Evolutionary conservation across 2,113 vertebrate species (phyloP).

Genomic region (Petaurus breviceps): DNA sequence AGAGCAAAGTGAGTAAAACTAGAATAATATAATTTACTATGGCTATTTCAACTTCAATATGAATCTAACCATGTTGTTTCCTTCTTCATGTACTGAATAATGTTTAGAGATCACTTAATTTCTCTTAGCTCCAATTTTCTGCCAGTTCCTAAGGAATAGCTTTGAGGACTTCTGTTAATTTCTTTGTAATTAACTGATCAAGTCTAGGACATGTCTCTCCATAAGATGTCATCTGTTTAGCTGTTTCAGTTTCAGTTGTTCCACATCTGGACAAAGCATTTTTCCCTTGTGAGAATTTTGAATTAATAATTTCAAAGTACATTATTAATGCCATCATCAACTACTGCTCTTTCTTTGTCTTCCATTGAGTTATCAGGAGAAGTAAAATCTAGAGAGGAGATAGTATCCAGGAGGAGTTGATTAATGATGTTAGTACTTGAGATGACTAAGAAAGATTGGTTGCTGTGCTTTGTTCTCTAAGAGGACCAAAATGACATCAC

Average conservation of each 20-base stretch:
- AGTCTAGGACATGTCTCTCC: constrained; percentile 91
- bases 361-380: not conserved
- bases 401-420: not conserved
- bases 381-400: not conserved
- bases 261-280: constrained; percentile 89
- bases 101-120: constrained; percentile 92
- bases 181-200: constrained; percentile 92
- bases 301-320: not conserved
- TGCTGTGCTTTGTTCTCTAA: no score
- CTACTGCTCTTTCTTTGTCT: not conserved
- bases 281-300: constrained; percentile 79
- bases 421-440: not conserved
- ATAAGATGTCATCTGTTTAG: constrained; percentile 88
- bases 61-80: constrained; percentile 83
- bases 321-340: not conserved
- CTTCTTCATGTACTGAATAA: constrained; percentile 78
- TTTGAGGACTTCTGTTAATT: constrained; percentile 91
- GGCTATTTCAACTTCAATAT: constrained; percentile 90
- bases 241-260: constrained; percentile 91
- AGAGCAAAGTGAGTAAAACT: no score
- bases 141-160: constrained; percentile 87
- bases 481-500: no score
- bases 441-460: not conserved
- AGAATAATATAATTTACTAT: constrained; percentile 79
- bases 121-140: constrained; percentile 90